These are phyloP conservation scores for Lucilia cuprina DNA, from an alignment of 1,140 invertebrate genomes.

Conservation along the genomic window DNA sequence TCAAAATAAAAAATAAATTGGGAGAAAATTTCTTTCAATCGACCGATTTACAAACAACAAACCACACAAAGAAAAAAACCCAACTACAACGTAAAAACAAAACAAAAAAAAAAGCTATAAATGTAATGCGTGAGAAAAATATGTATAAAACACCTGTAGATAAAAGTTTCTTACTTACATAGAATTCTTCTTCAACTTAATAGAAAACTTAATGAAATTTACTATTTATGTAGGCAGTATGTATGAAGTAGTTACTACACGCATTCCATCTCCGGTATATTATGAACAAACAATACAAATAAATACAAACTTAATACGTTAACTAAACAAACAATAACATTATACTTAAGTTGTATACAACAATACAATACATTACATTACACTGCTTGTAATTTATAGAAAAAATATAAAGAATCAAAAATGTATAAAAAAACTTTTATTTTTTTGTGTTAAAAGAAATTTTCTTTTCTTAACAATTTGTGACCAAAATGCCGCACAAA, in stretches of 20 bases:
- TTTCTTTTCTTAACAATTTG: neutral
- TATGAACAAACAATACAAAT: neutral
- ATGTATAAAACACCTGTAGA: conserved; percentile 19
- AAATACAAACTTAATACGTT: no score
- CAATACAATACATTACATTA: no score
- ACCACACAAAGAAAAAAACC: no score
- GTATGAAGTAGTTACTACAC: neutral
- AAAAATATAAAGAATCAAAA: neutral
- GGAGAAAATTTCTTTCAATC: neutral
- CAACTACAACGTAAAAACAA: neutral
- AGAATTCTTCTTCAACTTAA: neutral
- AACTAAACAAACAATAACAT: no score
- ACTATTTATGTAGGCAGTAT: neutral
- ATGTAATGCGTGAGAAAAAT: conserved; percentile 25
- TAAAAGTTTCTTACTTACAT: neutral
- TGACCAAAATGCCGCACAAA: conserved; percentile 3
- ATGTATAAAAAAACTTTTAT: neutral
- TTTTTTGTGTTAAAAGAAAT: neutral
- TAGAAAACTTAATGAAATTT: neutral
- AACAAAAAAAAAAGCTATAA: neutral
- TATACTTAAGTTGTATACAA: no score
- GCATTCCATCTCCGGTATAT: neutral
- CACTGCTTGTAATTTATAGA: neutral
- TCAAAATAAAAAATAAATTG: neutral
- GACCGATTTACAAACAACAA: neutral